Percentiles rank a stretch among this genome's conserved stretches.
Evolutionary conservation across 2,888 invertebrate species (phyloP).

Genomic region (Suillia variegata): DNA sequence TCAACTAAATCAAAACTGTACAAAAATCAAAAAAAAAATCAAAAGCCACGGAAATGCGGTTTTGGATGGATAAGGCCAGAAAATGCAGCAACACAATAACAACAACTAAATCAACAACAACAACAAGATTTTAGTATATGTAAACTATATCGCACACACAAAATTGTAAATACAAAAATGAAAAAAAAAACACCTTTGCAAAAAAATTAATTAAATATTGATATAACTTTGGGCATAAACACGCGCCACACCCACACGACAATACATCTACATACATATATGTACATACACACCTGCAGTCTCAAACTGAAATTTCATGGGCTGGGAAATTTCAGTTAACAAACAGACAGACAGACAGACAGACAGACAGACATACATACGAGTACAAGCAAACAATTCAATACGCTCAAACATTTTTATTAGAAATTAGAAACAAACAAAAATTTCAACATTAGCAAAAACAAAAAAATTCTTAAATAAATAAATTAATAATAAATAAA

Average conservation of each 20-base stretch:
- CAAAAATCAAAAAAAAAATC: conserved; percentile 7
- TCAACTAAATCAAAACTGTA: background rate
- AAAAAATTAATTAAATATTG: no score
- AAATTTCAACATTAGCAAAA: background rate
- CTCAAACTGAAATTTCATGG: conserved; percentile 46
- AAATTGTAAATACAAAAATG: conserved; percentile 23
- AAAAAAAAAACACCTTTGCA: no score
- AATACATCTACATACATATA: no score
- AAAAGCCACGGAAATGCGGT: conserved; percentile 6
- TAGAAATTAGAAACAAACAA: conserved; percentile 14
- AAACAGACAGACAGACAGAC: conserved; percentile 20
- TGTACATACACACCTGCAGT: no score
- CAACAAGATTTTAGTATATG: background rate
- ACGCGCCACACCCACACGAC: background rate
- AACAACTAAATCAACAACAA: no score
- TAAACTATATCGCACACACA: conserved; percentile 6
- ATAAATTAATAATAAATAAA: conserved; percentile 4
- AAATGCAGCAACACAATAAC: no score
- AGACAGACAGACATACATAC: background rate
- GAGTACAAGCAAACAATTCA: background rate
- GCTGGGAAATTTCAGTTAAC: conserved; percentile 52
- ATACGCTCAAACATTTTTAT: conserved; percentile 5
- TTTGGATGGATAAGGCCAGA: no score
- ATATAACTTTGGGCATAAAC: conserved; percentile 11
- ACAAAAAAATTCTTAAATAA: background rate